phyloP scores from a whole-genome alignment of 2,888 invertebrate species.

The Gryllus longicercus region DNA sequence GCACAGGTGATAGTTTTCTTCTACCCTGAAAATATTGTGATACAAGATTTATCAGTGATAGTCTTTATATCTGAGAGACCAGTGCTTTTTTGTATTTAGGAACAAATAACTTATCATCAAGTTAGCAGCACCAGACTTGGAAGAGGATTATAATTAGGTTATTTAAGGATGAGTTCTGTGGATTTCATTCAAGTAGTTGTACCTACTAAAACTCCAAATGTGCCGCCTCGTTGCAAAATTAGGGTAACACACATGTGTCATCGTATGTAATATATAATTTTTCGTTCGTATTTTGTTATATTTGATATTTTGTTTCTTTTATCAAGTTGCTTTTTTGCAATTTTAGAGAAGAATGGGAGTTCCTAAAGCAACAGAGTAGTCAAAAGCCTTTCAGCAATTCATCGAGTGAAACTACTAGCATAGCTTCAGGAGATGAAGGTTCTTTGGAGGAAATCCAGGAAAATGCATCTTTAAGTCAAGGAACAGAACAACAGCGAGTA shows the following conservation, averaged over 20 bases:
- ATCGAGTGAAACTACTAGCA: conserved; percentile 28
- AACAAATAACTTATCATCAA: conserved; percentile 65
- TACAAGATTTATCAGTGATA: no score
- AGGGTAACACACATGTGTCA: conserved; percentile 92
- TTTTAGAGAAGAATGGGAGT: no score
- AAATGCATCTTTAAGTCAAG: conserved; percentile 42
- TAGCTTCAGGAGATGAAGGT: conserved; percentile 45
- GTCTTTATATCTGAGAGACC: neutral
- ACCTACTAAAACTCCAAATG: conserved; percentile 87
- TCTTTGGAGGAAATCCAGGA: conserved; percentile 44
- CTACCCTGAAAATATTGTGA: no score
- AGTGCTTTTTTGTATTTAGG: conserved; percentile 45
- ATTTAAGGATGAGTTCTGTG: conserved; percentile 93
- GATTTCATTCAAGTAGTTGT: conserved; percentile 92
- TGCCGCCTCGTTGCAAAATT: conserved; percentile 88
- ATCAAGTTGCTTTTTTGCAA: conserved; percentile 21
- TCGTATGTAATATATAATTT: conserved; percentile 60
- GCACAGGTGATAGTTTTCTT: conserved; percentile 57
- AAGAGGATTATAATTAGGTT: conserved; percentile 90
- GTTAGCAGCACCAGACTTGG: conserved; percentile 77
- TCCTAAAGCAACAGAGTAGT: conserved; percentile 58
- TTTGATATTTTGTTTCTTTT: neutral
- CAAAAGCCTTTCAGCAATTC: conserved; percentile 34
- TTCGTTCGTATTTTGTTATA: neutral
- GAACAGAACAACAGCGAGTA: conserved; percentile 72